Base-by-base conservation (phyloP, 1,140 invertebrate species). In the Drosophila miranda region DNA sequence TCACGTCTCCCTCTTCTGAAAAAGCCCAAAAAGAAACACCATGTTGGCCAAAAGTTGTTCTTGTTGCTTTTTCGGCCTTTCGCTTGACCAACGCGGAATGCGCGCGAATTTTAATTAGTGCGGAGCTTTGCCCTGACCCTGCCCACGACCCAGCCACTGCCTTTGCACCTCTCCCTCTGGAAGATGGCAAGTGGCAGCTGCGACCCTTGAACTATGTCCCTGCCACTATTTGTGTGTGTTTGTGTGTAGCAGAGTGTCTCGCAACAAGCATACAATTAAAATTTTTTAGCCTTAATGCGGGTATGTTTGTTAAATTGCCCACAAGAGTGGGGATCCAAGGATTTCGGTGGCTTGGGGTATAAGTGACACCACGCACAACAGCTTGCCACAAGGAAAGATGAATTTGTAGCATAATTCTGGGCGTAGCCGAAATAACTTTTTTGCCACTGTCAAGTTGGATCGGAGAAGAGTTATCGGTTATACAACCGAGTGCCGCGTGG, bases 241-340 rank as follows among this genome's bases (percentile, higher is more conserved):
- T 69, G 21, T 66, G 45, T 50, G 60, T 78, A 54, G 44, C 45
- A 45, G 34, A 57, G 50, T 62, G 41, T 75, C 54, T 86, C 73
- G 60, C 77, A 86, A 87, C 82, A 87, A 87, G 82, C 82, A 88
- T 86, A 87, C 82, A 87, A 87, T 87, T 87, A 87, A 87, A 87
- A 87, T 82, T 87, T 87, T 87, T 75, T 87, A 87, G 87, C 83
- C 82, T 81, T 87, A 87, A 87, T 87, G 82, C 82, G 82, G 82
- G 87, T 87, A 87, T 87, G 82, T 87, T 87, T 87, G 82, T 87
- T 87, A 87, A 87, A 87, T 87, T 87, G 82, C 82, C 81, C 81
- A 78, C 77, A 73, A 66, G 54, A 75, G 62, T 42, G 77, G 56
- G 19, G 16, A n/a, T 34, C 21, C 6, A 23, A 2, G n/a, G 44